Evolutionary conservation across 92 coral and sea anemone species (phyloP).

Genomic region (Nematostella vectensis): DNA sequence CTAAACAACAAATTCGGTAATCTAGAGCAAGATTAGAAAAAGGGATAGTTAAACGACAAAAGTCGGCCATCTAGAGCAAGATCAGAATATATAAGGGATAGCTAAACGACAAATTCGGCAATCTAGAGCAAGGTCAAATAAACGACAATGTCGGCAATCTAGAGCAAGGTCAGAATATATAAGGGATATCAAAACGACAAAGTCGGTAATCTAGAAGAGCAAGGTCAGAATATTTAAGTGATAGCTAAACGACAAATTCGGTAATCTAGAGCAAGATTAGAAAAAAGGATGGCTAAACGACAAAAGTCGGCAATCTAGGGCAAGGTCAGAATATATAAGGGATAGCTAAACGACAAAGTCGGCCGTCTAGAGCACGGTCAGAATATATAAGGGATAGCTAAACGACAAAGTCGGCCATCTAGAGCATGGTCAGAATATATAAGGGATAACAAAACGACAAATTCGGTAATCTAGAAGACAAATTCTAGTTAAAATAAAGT

Average conservation of each 20-base stretch:
- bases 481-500: too few relatives aligned
- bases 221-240: too few relatives aligned
- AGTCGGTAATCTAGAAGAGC: conserved; percentile 35
- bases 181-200: conserved; percentile 46
- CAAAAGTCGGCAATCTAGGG: conserved; percentile 39
- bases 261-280: conserved; percentile 41
- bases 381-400: too few relatives aligned
- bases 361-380: conserved; percentile 46
- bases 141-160: conserved; percentile 39
- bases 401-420: too few relatives aligned
- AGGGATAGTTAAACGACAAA: too few relatives aligned
- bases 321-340: conserved; percentile 52
- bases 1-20: too few relatives aligned
- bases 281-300: conserved; percentile 38
- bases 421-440: too few relatives aligned
- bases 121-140: conserved; percentile 47
- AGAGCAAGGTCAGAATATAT: conserved; percentile 43
- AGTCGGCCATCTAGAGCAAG: too few relatives aligned
- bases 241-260: conserved; percentile 41
- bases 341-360: conserved; percentile 36
- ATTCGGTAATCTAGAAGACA: too few relatives aligned
- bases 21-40: too few relatives aligned
- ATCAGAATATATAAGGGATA: conserved; percentile 61
- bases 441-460: too few relatives aligned
- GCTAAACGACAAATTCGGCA: conserved; percentile 42